These are phyloP conservation scores for Rhynchotus rufescens DNA, from an alignment of 2,797 vertebrate species.

Conservation along the genomic window DNA sequence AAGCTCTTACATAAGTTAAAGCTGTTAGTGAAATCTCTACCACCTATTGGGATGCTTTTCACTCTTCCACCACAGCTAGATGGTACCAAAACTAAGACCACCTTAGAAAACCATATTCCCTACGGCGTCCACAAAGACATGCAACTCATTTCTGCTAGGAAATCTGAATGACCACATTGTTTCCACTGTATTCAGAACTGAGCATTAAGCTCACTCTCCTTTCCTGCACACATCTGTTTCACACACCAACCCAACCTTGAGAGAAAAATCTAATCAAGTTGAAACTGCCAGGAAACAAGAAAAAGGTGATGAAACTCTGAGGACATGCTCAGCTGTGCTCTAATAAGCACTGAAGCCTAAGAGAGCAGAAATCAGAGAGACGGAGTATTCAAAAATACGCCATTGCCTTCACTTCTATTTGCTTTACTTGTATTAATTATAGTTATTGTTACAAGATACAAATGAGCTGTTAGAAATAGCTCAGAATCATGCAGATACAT, in stretches of 20 bases:
- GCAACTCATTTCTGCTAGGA: not conserved
- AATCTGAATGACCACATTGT: not conserved
- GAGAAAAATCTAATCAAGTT: not conserved
- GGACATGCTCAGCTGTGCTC: conserved; percentile 7
- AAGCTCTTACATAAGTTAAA: not conserved
- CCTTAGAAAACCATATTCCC: not conserved
- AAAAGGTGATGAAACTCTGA: conserved; percentile 6
- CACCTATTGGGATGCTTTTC: not conserved
- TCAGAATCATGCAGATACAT: not conserved
- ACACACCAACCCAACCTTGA: not conserved
- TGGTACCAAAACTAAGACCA: not conserved
- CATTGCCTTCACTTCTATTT: not conserved
- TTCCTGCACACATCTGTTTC: not conserved
- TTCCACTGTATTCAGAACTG: not conserved
- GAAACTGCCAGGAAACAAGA: not conserved
- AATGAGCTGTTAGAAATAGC: not conserved
- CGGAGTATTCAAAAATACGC: not conserved
- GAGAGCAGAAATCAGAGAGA: not conserved
- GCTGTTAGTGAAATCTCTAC: not conserved
- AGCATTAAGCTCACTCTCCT: not conserved
- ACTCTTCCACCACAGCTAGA: not conserved
- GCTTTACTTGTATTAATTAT: not conserved
- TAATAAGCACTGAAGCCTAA: conserved; percentile 15
- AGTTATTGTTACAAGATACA: conserved; percentile 9
- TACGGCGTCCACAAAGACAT: not conserved